Conservation (phyloP, 30 jellyfish, hydroid and myxozoan species). For the Nemopilema nomurai region DNA sequence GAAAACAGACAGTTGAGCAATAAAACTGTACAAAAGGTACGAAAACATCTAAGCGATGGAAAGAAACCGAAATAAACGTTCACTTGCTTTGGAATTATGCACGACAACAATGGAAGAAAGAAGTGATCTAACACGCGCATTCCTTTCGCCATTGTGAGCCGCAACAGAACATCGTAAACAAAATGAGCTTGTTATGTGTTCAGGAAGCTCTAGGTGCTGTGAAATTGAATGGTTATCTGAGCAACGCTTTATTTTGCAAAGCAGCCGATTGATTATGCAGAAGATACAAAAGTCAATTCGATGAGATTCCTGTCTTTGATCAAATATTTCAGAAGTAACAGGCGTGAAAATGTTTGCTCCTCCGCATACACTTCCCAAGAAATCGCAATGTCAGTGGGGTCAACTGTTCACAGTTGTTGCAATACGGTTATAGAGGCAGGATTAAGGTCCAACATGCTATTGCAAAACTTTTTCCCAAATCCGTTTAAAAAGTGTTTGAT, state of each 20-base stretch:
- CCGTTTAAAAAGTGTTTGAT: too few relatives aligned
- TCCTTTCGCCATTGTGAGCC: slow-evolving; percentile 60
- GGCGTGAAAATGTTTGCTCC: slow-evolving; percentile 38
- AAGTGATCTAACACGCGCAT: slow-evolving; percentile 43
- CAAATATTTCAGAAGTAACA: neutral
- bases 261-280: slow-evolving; percentile 20
- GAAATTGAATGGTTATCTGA: slow-evolving; percentile 44
- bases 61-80: slow-evolving; percentile 56
- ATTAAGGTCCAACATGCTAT: too few relatives aligned
- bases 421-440: too few relatives aligned
- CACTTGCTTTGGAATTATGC: slow-evolving; percentile 60
- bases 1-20: slow-evolving; percentile 67
- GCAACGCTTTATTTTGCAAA: slow-evolving; percentile 24
- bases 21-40: slow-evolving; percentile 55
- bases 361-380: neutral
- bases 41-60: slow-evolving; percentile 48
- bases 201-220: slow-evolving; percentile 61
- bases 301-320: neutral
- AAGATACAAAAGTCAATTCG: neutral
- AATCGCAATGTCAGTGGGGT: too few relatives aligned
- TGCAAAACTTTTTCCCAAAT: too few relatives aligned
- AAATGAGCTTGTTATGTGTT: slow-evolving; percentile 37
- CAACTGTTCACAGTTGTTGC: too few relatives aligned
- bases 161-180: slow-evolving; percentile 48
- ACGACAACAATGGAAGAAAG: slow-evolving; percentile 47